Evolutionary conservation across 2,113 vertebrate genomes (phyloP), one percentile per base, ranked within the genome.

Genomic region (Myrmecophaga tridactyla): DNA sequence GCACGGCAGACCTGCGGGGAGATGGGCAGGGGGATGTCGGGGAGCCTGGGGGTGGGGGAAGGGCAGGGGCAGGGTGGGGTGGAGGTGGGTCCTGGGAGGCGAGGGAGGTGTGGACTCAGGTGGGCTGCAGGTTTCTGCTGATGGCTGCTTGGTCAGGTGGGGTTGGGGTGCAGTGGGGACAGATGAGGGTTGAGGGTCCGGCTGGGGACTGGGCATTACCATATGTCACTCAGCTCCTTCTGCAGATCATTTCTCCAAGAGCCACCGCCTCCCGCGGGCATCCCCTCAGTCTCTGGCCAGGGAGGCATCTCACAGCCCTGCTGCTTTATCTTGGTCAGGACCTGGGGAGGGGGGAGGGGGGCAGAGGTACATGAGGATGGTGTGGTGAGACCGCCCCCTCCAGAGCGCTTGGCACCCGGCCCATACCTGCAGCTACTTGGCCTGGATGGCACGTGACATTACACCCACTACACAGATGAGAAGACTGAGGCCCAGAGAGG

Each of bases 141-240:
- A 89, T 58, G 2, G 4, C n/a, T 36, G 63, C 23, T 72, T 13
- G 41, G 51, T 21, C 56, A 18, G 6, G 8, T 13, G 72, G 27
- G 48, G n/a, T 27, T 20, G 53, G 53, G 23, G 36, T 69, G 15
- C n/a, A 39, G 39, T 2, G 1, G 65, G n/a, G 39, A 23, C 9
- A 60, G 84, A 65, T 25, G 69, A 65, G 31, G 78, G 62, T 56
- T 20, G 27, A n/a, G 60, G 70, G 56, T 89, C 75, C 87, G 75
- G n/a, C n/a, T 4, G 56, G 48, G 46, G 63, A 13, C 62, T 82
- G 69, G 73, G 60, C 53, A 90, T 97, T 90, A 98, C 97, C 98
- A 97, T 96, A 97, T 97, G 58, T 98, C 95, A 70, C 97, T 96
- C 75, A 98, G 97, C 29, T 98, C 97, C 69, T 96, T 97, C 60